phyloP scores from a whole-genome alignment of 2,797 vertebrate species.

The Anguilla anguilla region DNA sequence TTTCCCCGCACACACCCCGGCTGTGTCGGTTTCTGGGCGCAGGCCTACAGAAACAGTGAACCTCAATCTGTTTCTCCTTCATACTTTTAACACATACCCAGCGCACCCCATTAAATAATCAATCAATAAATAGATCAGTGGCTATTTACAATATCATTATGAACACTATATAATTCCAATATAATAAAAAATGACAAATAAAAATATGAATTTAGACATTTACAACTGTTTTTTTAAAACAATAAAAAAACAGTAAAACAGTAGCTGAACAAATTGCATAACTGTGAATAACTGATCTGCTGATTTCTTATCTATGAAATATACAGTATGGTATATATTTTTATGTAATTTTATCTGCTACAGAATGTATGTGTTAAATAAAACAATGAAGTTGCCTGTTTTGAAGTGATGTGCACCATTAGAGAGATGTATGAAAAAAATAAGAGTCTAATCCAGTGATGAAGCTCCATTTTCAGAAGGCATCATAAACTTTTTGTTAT shows the following conservation, averaged over 20 bases:
- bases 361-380: not conserved
- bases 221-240: not conserved
- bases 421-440: not conserved
- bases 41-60: not conserved
- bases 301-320: not conserved
- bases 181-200: not conserved
- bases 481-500: not conserved
- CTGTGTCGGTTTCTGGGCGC: not conserved
- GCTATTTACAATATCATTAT: not conserved
- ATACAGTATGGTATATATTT: not conserved
- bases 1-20: not conserved
- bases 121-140: not conserved
- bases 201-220: not conserved
- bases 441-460: not conserved
- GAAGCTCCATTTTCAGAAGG: not conserved
- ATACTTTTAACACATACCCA: not conserved
- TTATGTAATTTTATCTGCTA: not conserved
- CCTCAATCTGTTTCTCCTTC: not conserved
- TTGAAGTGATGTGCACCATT: not conserved
- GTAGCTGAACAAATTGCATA: not conserved
- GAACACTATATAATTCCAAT: not conserved
- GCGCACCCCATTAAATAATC: not conserved
- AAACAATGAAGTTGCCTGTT: not conserved
- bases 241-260: not conserved
- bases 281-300: not conserved